Evolutionary conservation across 2,797 vertebrate genomes (phyloP), one percentile per base, ranked within the genome.

Genomic region (Ataeniobius toweri): DNA sequence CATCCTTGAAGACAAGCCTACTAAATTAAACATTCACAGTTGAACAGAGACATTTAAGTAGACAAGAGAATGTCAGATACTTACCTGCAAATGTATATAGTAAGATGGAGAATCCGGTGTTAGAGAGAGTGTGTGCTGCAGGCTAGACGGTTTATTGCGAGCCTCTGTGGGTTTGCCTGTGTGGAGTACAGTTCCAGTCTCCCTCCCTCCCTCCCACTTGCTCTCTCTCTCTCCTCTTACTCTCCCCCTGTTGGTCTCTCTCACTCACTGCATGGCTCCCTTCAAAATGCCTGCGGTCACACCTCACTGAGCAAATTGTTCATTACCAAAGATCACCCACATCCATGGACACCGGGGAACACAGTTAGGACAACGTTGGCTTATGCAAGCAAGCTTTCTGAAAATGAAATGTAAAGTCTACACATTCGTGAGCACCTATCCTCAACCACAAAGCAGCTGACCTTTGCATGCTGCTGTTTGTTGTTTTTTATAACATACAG

Each of bases 221-320:
- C 28, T 65, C 61, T 80, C 58, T 58, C 78, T 44, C 1, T 80
- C 58, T 58, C 79, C 83, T 70, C 80, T 48, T 81, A 61, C 78
- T 76, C 80, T 79, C 55, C 41, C 78, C 71, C 71, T 72, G 5
- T 78, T 50, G 55, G 26, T 26, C 74, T 74, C 84, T 85, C 89
- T 70, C 91, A n/a, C 86, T 73, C 87, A 84, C 89, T 93, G 90
- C 91, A 93, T 75, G 83, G 86, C 85, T 93, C 70, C 89, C 80
- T 73, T 91, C 88, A 95, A 94, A 94, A 92, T 92, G 89, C 88
- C 86, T 71, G 80, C 86, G 91, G 93, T 94, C 91, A 94, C 94
- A 94, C 93, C 90, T 95, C 94, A 81, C 81, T 83, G 91, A 88
- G 86, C 93, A 93, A 91, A 95, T 94, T 94, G 93, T 95, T 95